Evolutionary conservation across 2,113 vertebrate species (phyloP), one percentile per base, ranked within the genome.

Genomic region (Lamprotornis superbus): DNA sequence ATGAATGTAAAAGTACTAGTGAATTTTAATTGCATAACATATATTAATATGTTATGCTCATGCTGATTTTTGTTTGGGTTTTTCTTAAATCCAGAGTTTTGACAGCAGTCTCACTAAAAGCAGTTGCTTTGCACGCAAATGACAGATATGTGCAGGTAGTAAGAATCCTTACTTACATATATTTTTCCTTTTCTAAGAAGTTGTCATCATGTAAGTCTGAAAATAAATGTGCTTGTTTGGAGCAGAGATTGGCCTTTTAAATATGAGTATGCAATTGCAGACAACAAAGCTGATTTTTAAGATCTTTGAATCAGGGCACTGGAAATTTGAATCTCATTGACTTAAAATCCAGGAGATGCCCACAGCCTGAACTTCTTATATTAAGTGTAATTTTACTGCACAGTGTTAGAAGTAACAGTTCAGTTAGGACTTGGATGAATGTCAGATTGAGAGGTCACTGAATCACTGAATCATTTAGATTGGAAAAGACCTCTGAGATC

Each of bases 231-330:
- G 11, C 33, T 64, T 0, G 0, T 28, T 50, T 39, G 39, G 78
- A 79, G 57, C 21, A 83, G 39, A 3, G 5, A 67, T 5, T 11
- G 7, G 61, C 30, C 33, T 71, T 55, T 57, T 31, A 35, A 59
- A 31, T 3, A 7, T 3, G 1, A 53, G 2, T 24, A 12, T 4
- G 9, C 4, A 11, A 35, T 0, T 4, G 21, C 40, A 56, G 20
- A 30, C 11, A 47, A 39, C 17, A 40, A 57, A 53, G 53, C 2
- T 9, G 20, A n/a, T 17, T 83, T 37, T 46, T 12, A 39, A 53
- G 11, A n/a, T n/a, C 42, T 37, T n/a, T 31, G 24, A 87, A 49
- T 44, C 6, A 2, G 20, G 21, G 16, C 23, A 28, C 14, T 15
- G 21, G 7, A 1, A 0, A 21, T 50, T 83, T 73, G 21, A 91